Evolutionary conservation across 1,140 invertebrate species (phyloP).

Genomic region (Thrips palmi): DNA sequence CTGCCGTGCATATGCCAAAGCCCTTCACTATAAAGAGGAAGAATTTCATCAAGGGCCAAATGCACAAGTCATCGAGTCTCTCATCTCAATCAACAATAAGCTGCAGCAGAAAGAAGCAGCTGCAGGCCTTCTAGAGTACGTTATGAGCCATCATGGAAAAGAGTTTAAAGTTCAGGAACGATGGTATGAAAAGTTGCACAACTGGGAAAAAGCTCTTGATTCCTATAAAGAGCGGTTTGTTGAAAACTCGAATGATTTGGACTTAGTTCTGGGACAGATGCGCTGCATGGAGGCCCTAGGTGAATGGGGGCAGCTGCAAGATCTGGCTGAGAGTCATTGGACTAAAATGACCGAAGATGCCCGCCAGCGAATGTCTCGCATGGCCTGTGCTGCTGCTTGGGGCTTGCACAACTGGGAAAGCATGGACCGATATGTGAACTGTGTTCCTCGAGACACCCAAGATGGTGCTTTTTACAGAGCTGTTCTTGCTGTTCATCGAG

Average conservation of each 20-base stretch:
- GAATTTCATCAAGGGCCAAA: conserved; percentile 65
- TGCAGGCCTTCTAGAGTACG: conserved; percentile 69
- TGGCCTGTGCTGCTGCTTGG: conserved; percentile 91
- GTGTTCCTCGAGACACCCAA: conserved; percentile 73
- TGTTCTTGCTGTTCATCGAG: conserved; percentile 79
- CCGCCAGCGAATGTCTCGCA: conserved; percentile 66
- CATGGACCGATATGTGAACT: conserved; percentile 73
- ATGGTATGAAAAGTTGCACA: conserved; percentile 98
- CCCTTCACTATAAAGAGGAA: conserved; percentile 96
- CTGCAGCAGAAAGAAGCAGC: conserved; percentile 96
- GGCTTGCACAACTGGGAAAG: conserved; percentile 80
- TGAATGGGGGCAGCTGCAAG: conserved; percentile 74
- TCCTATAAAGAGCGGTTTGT: conserved; percentile 58
- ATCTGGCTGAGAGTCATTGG: conserved; percentile 61
- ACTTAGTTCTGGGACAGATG: conserved; percentile 83
- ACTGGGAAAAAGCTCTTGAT: conserved; percentile 90
- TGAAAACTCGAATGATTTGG: conserved; percentile 39
- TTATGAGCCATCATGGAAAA: conserved; percentile 60
- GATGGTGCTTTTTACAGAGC: conserved; percentile 93
- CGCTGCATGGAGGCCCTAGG: conserved; percentile 91
- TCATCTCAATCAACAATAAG: conserved; percentile 98
- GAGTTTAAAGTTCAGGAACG: conserved; percentile 71
- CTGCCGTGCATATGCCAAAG: conserved; percentile 73
- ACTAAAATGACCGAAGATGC: conserved; percentile 42
- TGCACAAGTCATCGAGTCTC: conserved; percentile 71